Base-by-base conservation (phyloP, 2,797 vertebrate genomes). In the Pogoniulus pusillus region DNA sequence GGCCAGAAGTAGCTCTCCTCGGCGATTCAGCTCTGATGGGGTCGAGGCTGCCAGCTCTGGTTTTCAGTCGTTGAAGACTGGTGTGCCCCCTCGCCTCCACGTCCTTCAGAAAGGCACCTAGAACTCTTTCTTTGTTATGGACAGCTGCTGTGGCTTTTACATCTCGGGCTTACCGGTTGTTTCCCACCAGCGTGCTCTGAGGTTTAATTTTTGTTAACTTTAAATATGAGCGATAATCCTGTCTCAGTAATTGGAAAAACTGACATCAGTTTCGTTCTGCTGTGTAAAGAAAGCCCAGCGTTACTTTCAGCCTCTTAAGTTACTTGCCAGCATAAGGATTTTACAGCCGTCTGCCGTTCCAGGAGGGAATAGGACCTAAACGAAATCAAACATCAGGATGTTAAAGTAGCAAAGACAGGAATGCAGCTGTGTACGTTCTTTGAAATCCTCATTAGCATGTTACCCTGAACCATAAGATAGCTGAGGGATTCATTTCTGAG, bases 401-500 rank as follows among this genome's bases (percentile, higher is more conserved):
- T 66, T 89, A 71, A 64, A 86, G 90, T 80, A 87, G 83, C 58
- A 60, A n/a, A 84, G 93, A 84, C 91, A 69, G 90, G 91, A 95
- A 93, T 92, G 63, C 85, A 76, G 93, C 76, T 37, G 91, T 12
- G 6, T 76, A 34, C 82, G 91, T 96, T 96, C 93, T 94, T 72
- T 88, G 93, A 94, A 96, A 69, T 72, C 72, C 86, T 84, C 77
- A 82, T 86, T 88, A 87, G 84, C 82, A 47, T 82, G 75, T 94
- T 94, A 69, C 95, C 41, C 39, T 90, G 94, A 93, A 85, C 62
- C 2, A 2, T 71, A 59, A 92, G 70, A 76, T 32, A 47, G 93
- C 93, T 32, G 73, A 82, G 90, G 93, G 94, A 75, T 90, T 92
- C 6, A 35, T 95, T 97, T 97, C 96, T 96, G 95, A 96, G 96